phyloP scores from a whole-genome alignment of 2,113 vertebrate species.

The Thalassarche chlororhynchos region DNA sequence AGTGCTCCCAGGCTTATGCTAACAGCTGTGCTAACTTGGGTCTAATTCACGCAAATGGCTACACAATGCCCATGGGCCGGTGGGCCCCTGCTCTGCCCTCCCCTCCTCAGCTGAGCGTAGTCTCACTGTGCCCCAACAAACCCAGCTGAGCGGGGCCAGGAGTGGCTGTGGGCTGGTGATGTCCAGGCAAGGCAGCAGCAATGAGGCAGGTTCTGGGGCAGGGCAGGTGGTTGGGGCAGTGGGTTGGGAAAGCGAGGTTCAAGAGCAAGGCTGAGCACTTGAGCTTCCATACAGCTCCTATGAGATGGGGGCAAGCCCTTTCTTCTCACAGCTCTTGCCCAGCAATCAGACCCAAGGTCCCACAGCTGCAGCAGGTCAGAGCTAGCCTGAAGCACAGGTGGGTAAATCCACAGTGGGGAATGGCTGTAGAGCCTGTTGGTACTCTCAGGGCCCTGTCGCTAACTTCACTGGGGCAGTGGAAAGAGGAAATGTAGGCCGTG shows the following conservation, averaged over 20 bases:
- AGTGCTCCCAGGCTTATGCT: neutral
- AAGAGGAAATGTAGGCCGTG: neutral
- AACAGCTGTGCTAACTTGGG: neutral
- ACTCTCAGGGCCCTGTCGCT: neutral
- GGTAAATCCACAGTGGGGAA: neutral
- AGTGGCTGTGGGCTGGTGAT: neutral
- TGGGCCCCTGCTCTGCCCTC: neutral
- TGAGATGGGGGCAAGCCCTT: neutral
- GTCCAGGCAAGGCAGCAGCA: neutral
- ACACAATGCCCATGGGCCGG: too few relatives aligned
- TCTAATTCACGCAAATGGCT: neutral
- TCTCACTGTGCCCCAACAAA: accelerated
- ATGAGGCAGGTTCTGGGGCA: neutral
- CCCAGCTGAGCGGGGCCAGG: neutral
- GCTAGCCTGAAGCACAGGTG: neutral
- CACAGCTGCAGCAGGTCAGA: neutral
- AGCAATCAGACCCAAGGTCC: neutral
- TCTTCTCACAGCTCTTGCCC: neutral
- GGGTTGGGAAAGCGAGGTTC: neutral
- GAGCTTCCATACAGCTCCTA: neutral
- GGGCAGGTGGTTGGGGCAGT: accelerated
- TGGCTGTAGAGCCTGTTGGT: neutral
- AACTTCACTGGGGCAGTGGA: neutral
- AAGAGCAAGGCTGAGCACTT: neutral
- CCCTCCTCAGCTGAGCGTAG: accelerated